Base-by-base conservation (phyloP, 1,140 invertebrate species). In the Zaprionus ghesquierei region DNA sequence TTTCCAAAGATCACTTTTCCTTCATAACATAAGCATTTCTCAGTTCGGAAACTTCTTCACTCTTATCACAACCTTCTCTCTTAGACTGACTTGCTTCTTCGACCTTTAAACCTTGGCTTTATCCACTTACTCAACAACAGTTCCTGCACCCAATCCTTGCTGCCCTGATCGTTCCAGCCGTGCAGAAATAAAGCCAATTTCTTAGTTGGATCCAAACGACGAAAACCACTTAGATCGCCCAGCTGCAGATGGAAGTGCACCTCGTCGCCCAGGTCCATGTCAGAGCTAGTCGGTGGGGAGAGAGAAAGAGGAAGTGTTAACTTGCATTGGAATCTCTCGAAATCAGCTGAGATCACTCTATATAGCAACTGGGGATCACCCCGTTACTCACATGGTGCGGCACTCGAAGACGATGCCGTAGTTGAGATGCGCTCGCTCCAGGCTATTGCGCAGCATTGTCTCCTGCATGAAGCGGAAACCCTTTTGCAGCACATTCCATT, bases 111-210 rank as follows among this genome's bases (percentile, higher is more conserved):
- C 9, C 41, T 15, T 15, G 6, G n/a, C 27, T 8, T 29, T 29
- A 5, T 6, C 8, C 8, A 46, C 73, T 73, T 69, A 92, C 90
- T 86, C 15, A 78, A 62, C 6, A 90, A 33, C 1, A 91, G 59
- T 29, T 90, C 89, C 22, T 89, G 89, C 5, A 92, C 81, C 90
- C 91, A 92, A 13, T 77, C 80, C 58, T 90, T 92, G 64, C 87
- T 90, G 51, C 86, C 89, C 33, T 90, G 80, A 73, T 91, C 91
- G 49, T 91, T 89, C 91, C 91, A 92, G 10, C 91, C 91, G 46
- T 92, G 91, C n/a, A 92, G 15, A 5, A 92, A 89, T 5, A 92
- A 49, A 0, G 89, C 91, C 65, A 92, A 18, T 61, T 90, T 91
- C 55, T 81, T 84, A 4, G 63, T 66, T 0, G 77, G 75, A 70